phyloP scores from a whole-genome alignment of 2,797 vertebrate genomes.

The Falco naumanni region DNA sequence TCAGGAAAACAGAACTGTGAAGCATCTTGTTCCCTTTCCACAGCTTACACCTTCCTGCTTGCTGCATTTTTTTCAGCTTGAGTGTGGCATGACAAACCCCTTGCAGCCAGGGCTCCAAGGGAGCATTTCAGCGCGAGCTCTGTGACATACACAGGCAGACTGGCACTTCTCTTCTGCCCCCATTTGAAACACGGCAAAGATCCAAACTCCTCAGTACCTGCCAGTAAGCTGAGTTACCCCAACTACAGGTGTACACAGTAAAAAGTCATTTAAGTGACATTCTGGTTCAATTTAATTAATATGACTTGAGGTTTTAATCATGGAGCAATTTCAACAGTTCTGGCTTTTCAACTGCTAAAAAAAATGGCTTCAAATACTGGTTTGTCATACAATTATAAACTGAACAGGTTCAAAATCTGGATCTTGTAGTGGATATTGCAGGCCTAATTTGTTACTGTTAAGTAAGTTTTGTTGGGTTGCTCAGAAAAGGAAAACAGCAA shows the following conservation, averaged over 20 bases:
- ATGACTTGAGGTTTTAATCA: neutral
- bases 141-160: accelerated
- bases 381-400: neutral
- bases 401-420: neutral
- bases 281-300: neutral
- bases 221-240: neutral
- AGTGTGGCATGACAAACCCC: neutral
- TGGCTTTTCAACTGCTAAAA: neutral
- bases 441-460: constrained; percentile 4
- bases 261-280: neutral
- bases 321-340: neutral
- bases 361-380: neutral
- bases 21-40: neutral
- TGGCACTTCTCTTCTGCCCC: neutral
- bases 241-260: neutral
- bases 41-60: neutral
- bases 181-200: neutral
- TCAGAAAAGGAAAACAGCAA: neutral
- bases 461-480: neutral
- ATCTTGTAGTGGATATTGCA: neutral
- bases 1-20: constrained; percentile 11
- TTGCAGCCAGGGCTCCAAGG: neutral
- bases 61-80: neutral
- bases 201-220: neutral
- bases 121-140: neutral